Base-by-base conservation (phyloP, 1,140 invertebrate genomes). In the Scaptodrosophila lebanonensis region DNA sequence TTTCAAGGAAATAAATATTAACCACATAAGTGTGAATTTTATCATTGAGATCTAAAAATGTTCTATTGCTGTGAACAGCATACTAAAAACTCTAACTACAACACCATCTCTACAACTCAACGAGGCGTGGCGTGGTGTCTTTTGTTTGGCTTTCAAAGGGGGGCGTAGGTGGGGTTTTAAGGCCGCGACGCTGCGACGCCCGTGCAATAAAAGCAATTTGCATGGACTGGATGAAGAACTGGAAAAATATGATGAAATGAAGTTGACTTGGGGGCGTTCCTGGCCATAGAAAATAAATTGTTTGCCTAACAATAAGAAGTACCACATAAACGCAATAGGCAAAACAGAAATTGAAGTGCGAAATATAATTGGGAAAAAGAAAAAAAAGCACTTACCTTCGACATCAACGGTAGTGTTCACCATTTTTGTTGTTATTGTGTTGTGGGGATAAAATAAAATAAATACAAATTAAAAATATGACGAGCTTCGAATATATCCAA, bases 61-160 rank as follows among this genome's bases (percentile, higher is more conserved):
- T n/a, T n/a, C n/a, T n/a, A n/a, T n/a, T n/a, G n/a, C n/a, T n/a
- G n/a, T n/a, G n/a, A n/a, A n/a, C n/a, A n/a, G n/a, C n/a, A n/a
- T n/a, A n/a, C n/a, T n/a, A n/a, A n/a, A 15, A 32, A 32, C 30
- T 45, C 30, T 29, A n/a, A 18, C 42, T 32, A 45, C 40, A 53
- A 60, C 50, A 39, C 39, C 56, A 51, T 52, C n/a, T 52, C 50
- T 60, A 33, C 12, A 66, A 38, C 48, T 59, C 63, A 66, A 51
- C 64, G 59, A 66, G 59, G 59, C 64, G 64, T 63, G 47, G 64
- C 59, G 64, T 63, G 47, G 64, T 52, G 15, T 40, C 59, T 58
- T 63, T 63, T 66, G 64, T 66, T 48, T 50, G 22, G 40, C 54
- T 49, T n/a, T 9, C 16, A 35, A 8, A 33, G 18, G 3, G 7